Conservation (phyloP, 2,113 vertebrate species). For the Plectropomus leopardus region DNA sequence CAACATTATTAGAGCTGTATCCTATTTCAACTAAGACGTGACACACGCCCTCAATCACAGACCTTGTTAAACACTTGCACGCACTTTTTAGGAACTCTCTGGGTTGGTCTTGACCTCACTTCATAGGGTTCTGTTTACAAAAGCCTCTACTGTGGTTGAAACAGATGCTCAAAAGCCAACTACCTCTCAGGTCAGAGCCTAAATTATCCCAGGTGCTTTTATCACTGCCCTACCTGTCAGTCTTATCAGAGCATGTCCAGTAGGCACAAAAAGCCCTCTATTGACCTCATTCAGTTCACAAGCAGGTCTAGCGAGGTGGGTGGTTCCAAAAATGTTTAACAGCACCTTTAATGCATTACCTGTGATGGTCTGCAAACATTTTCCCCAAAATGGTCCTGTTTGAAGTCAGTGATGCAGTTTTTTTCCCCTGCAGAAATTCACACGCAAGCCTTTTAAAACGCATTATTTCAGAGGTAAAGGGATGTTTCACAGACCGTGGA, state of each 20-base stretch:
- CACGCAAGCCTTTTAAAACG: conserved; percentile 25
- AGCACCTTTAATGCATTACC: conserved; percentile 60
- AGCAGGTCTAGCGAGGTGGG: conserved; percentile 42
- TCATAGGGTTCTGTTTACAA: conserved; percentile 53
- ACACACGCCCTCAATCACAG: conserved; percentile 48
- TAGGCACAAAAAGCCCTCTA: conserved; percentile 31
- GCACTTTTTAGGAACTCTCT: conserved; percentile 41
- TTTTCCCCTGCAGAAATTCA: conserved; percentile 39
- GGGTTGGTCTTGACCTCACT: conserved; percentile 48
- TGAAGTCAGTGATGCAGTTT: conserved; percentile 42
- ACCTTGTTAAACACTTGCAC: conserved; percentile 59
- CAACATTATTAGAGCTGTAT: conserved; percentile 52
- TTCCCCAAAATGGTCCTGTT: conserved; percentile 45
- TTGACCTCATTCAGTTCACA: conserved; percentile 52
- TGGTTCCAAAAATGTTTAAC: conserved; percentile 60
- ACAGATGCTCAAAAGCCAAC: conserved; percentile 50
- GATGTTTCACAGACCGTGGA: conserved; percentile 40
- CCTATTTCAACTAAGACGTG: conserved; percentile 52
- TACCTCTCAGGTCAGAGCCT: conserved; percentile 44
- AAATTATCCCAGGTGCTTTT: conserved; percentile 61
- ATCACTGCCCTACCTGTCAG: conserved; percentile 43
- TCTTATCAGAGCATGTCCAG: conserved; percentile 56
- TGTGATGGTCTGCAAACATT: conserved; percentile 73
- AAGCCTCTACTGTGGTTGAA: conserved; percentile 44
- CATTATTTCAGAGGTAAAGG: conserved; percentile 46